Conservation (phyloP, 2,113 vertebrate species). For the Stercorarius parasiticus region DNA sequence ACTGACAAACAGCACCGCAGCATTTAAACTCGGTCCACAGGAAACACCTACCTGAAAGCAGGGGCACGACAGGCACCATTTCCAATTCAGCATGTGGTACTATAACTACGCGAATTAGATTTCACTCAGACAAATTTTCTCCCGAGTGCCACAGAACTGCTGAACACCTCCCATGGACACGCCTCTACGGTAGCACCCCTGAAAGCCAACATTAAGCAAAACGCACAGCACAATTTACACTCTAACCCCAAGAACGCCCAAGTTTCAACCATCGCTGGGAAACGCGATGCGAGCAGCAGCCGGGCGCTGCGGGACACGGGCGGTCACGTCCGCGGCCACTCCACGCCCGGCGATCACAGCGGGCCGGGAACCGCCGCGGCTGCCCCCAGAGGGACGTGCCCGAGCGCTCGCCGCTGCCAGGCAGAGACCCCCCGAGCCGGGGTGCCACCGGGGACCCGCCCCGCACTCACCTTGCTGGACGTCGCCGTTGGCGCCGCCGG, state of each 20-base stretch:
- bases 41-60: neutral
- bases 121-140: accelerated
- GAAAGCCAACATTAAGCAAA: neutral
- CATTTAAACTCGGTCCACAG: accelerated
- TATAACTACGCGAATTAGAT: accelerated
- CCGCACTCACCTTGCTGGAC: conserved; percentile 87
- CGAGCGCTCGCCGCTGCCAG: too few species aligned
- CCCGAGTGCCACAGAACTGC: accelerated
- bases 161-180: neutral
- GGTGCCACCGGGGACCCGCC: neutral
- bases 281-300: neutral
- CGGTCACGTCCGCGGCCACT: neutral
- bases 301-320: neutral
- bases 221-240: accelerated
- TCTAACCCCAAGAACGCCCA: accelerated
- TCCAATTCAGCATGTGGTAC: accelerated
- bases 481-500: conserved; percentile 91
- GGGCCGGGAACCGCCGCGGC: neutral
- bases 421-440: neutral
- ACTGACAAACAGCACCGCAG: neutral
- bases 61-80: accelerated
- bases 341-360: accelerated
- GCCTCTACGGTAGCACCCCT: accelerated
- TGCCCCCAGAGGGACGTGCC: neutral
- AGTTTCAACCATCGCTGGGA: neutral